phyloP scores from a whole-genome alignment of 1,140 invertebrate genomes.

The Arion vulgaris region DNA sequence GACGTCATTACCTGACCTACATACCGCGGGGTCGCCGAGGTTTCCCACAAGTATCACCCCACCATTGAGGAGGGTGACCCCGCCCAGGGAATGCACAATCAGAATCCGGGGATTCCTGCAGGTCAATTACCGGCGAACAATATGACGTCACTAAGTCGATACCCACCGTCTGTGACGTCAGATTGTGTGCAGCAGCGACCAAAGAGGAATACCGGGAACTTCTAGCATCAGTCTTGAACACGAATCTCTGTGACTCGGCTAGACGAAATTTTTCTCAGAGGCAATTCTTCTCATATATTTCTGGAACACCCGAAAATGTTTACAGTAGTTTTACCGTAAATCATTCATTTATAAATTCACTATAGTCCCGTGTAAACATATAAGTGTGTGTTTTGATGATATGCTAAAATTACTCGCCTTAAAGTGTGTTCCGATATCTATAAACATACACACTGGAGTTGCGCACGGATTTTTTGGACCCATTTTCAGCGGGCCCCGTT shows the following conservation, averaged over 20 bases:
- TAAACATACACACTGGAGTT: constrained; percentile 27
- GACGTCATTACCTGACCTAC: constrained; percentile 32
- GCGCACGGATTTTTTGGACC: neutral
- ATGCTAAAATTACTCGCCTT: too few species aligned
- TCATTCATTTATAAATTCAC: too few species aligned
- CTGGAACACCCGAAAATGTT: neutral
- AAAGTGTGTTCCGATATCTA: neutral
- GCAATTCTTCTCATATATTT: neutral
- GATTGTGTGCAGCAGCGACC: neutral
- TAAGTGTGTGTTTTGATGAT: neutral
- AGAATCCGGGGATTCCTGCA: constrained; percentile 27
- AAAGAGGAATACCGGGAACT: neutral
- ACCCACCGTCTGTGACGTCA: constrained; percentile 28
- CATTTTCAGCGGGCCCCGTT: constrained; percentile 17
- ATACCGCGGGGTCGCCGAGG: constrained; percentile 16
- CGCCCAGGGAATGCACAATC: constrained; percentile 13
- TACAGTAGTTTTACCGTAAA: neutral
- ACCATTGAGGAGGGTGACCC: neutral
- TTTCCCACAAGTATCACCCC: neutral
- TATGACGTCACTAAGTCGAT: constrained; percentile 30
- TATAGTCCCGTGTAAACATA: too few species aligned
- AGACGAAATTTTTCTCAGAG: neutral
- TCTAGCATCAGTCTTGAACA: neutral
- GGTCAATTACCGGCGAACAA: constrained; percentile 24
- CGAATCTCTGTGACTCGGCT: neutral